These are phyloP conservation scores for Hydroisotoma schaefferi DNA, from an alignment of 2,888 invertebrate species.

Conservation along the genomic window DNA sequence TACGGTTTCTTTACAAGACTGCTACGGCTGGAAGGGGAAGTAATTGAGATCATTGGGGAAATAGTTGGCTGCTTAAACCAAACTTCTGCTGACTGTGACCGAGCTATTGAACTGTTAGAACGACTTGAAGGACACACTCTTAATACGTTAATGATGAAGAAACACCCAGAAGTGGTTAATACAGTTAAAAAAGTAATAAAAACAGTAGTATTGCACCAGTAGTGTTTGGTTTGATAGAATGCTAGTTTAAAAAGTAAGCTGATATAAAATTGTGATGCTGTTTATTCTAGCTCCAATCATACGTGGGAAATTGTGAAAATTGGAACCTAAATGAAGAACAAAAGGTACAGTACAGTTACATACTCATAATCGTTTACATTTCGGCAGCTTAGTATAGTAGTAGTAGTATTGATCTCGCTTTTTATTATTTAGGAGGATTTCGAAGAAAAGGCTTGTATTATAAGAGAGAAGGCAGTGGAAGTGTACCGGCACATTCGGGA, in stretches of 20 bases:
- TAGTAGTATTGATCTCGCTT: no score
- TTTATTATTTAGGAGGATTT: slow-evolving; percentile 55
- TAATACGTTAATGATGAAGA: slow-evolving; percentile 72
- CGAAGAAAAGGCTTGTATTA: slow-evolving; percentile 64
- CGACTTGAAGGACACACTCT: slow-evolving; percentile 58
- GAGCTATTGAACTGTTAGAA: slow-evolving; percentile 67
- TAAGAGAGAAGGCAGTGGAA: slow-evolving; percentile 66
- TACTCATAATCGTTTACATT: background rate
- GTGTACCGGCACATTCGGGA: slow-evolving; percentile 59
- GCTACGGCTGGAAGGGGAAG: slow-evolving; percentile 45
- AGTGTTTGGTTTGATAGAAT: background rate
- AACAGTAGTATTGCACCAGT: background rate
- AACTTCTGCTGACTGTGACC: slow-evolving; percentile 67
- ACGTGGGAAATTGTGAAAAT: slow-evolving; percentile 71
- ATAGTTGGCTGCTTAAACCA: slow-evolving; percentile 56
- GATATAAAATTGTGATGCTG: no score
- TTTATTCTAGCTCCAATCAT: slow-evolving; percentile 61
- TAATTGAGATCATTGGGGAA: slow-evolving; percentile 48
- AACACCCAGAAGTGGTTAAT: slow-evolving; percentile 70
- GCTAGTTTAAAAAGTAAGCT: slow-evolving; percentile 3
- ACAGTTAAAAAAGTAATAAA: slow-evolving; percentile 64
- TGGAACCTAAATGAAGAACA: slow-evolving; percentile 67
- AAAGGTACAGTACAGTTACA: slow-evolving; percentile 51
- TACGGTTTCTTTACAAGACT: slow-evolving; percentile 21
- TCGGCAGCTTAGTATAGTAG: no score